Conservation (phyloP, 2,797 vertebrate species). For the Brachyalestes nurse region DNA sequence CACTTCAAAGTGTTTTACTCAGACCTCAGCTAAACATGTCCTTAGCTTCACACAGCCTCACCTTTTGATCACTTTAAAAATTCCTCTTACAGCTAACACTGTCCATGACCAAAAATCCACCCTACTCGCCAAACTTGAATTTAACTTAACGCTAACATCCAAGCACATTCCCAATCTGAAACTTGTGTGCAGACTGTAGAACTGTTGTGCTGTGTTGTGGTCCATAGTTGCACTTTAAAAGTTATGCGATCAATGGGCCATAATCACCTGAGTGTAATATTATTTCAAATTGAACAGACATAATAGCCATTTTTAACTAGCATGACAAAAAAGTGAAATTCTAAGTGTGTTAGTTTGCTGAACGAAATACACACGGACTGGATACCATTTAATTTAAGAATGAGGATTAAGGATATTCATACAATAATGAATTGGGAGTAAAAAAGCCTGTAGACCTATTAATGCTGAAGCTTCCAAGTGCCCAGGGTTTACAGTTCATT, state of each 20-base stretch:
- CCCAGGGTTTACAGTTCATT: slow-evolving; percentile 51
- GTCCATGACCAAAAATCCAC: not conserved
- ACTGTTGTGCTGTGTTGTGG: slow-evolving; percentile 25
- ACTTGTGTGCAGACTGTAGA: slow-evolving; percentile 22
- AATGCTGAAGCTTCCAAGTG: slow-evolving; percentile 58
- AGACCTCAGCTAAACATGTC: slow-evolving; percentile 18
- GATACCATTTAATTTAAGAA: slow-evolving; percentile 29
- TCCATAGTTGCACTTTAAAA: slow-evolving; percentile 26
- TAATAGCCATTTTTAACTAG: slow-evolving; percentile 13
- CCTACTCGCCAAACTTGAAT: slow-evolving; percentile 8
- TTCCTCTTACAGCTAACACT: slow-evolving; percentile 5
- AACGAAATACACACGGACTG: not conserved
- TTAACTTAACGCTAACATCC: slow-evolving; percentile 4
- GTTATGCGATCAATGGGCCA: slow-evolving; percentile 14
- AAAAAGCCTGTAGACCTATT: slow-evolving; percentile 36
- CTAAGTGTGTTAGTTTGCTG: not conserved
- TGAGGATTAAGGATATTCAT: slow-evolving; percentile 24
- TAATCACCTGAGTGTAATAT: not conserved
- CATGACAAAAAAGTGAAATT: not conserved
- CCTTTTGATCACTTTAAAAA: slow-evolving; percentile 9
- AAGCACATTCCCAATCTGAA: slow-evolving; percentile 20
- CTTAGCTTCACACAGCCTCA: slow-evolving; percentile 25
- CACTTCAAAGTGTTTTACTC: slow-evolving; percentile 14
- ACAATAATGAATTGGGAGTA: slow-evolving; percentile 27
- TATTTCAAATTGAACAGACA: not conserved